Base-by-base conservation (phyloP, 2,797 vertebrate genomes). In the Otolemur crassicaudatus region DNA sequence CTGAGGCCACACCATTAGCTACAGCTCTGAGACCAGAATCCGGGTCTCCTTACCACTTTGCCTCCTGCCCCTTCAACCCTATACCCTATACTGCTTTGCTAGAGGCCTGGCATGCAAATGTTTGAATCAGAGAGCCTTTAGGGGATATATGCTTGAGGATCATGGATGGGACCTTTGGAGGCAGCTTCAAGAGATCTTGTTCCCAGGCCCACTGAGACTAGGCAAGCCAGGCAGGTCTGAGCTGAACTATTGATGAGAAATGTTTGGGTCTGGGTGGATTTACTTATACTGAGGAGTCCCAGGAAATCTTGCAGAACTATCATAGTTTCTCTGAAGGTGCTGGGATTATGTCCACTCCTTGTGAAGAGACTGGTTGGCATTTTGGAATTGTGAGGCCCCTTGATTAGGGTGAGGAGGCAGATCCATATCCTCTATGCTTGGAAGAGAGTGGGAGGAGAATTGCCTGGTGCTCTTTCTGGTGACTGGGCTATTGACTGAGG, bases 281-380 rank as follows among this genome's bases (percentile, higher is more conserved):
- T 77, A 17, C 13, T 69, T 70, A 3, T 10, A 56, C 14, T 4
- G 22, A 87, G 34, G 29, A 23, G 11, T n/a, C 60, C 19, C 2
- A 81, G 63, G 69, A 87, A 46, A 27, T 14, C 12, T 69, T 77
- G 7, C 63, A 61, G 83, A 88, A 53, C 22, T 34, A 65, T 85
- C 58, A 72, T 23, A 31, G 79, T 75, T 94, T 94, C 63, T 25
- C 37, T 93, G 67, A 87, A 87, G 87, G 27, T 60, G 79, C 73
- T 34, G 6, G 40, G 46, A 60, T 86, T 83, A 43, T 83, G 49
- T 91, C 67, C 60, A 90, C 90, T 16, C 31, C 79, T 94, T 69
- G 69, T 63, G 63, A 87, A 86, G 77, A 94, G 53, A 73, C 23
- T 27, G 73, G 40, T 83, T 87, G 34, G 5, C 25, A 79, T 88